phyloP scores from a whole-genome alignment of 2,888 invertebrate species.

The Uloborus plumipes region DNA sequence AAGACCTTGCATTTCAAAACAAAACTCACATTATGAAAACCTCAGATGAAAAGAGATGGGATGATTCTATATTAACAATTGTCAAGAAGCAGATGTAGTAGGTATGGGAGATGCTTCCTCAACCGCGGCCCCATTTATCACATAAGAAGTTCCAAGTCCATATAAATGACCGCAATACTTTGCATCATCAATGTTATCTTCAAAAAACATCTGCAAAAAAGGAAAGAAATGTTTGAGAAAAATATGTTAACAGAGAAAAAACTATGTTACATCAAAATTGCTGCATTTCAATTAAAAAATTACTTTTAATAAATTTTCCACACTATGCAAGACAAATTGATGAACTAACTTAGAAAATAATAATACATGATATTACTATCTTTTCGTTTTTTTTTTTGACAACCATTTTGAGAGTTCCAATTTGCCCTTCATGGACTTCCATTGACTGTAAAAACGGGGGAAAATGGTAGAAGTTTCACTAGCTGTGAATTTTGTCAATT shows the following conservation, averaged over 20 bases:
- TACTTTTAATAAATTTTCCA: too few relatives aligned
- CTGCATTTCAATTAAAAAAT: background rate
- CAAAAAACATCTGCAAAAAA: slow-evolving; percentile 67
- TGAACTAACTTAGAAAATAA: too few relatives aligned
- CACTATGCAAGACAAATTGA: too few relatives aligned
- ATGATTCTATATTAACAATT: slow-evolving; percentile 55
- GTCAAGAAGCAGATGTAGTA: slow-evolving; percentile 59
- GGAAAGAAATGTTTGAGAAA: background rate
- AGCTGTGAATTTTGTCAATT: too few relatives aligned
- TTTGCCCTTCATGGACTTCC: too few relatives aligned
- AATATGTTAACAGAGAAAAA: background rate
- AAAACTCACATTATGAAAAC: background rate
- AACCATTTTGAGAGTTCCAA: too few relatives aligned
- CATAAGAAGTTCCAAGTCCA: slow-evolving; percentile 65
- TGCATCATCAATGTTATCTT: slow-evolving; percentile 95
- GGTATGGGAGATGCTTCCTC: slow-evolving; percentile 64
- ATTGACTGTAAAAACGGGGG: too few relatives aligned
- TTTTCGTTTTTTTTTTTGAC: too few relatives aligned
- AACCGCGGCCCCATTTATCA: slow-evolving; percentile 61
- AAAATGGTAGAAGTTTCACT: too few relatives aligned
- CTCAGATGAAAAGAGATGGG: slow-evolving; percentile 34
- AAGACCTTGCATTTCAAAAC: background rate
- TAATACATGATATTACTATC: too few relatives aligned
- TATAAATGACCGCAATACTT: slow-evolving; percentile 92
- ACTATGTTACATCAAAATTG: too few relatives aligned